These are phyloP conservation scores for Xyrichtys novacula DNA, from an alignment of 2,797 vertebrate genomes.

Conservation along the genomic window DNA sequence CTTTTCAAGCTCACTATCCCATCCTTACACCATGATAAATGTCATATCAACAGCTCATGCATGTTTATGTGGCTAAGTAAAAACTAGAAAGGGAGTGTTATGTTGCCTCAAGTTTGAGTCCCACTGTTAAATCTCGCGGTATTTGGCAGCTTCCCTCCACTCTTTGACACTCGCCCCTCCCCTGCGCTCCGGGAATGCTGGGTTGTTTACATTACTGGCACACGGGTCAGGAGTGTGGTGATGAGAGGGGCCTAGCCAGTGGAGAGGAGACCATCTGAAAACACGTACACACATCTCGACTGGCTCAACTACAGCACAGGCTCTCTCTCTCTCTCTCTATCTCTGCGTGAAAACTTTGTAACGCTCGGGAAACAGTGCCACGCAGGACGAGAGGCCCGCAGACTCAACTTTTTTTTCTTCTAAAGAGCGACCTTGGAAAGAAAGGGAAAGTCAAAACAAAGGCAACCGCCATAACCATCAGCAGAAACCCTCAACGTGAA, in stretches of 20 bases:
- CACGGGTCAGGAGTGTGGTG: conserved; percentile 73
- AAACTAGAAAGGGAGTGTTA: neutral
- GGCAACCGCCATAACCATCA: conserved; percentile 68
- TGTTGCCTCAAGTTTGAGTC: neutral
- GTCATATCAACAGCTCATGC: neutral
- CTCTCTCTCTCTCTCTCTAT: conserved; percentile 9
- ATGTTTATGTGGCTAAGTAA: neutral
- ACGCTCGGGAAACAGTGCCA: conserved; percentile 50
- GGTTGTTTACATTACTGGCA: conserved; percentile 83
- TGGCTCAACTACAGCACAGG: conserved; percentile 31
- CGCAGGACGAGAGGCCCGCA: conserved; percentile 50
- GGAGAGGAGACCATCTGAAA: conserved; percentile 49
- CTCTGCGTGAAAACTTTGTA: conserved; percentile 17
- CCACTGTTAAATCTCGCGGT: conserved; percentile 72
- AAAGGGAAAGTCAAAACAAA: conserved; percentile 71
- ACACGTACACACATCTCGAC: conserved; percentile 58
- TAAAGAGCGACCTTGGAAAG: conserved; percentile 58
- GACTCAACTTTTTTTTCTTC: conserved; percentile 29
- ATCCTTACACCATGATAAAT: neutral
- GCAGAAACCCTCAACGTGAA: conserved; percentile 45
- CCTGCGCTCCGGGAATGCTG: conserved; percentile 75
- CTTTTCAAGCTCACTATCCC: neutral
- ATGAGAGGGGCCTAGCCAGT: conserved; percentile 57
- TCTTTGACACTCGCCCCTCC: conserved; percentile 74
- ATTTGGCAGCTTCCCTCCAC: conserved; percentile 66